Percentiles rank a stretch among this genome's conserved stretches.
These are phyloP conservation scores for Mola mola DNA, from an alignment of 2,113 vertebrate genomes.

Conservation along the genomic window DNA sequence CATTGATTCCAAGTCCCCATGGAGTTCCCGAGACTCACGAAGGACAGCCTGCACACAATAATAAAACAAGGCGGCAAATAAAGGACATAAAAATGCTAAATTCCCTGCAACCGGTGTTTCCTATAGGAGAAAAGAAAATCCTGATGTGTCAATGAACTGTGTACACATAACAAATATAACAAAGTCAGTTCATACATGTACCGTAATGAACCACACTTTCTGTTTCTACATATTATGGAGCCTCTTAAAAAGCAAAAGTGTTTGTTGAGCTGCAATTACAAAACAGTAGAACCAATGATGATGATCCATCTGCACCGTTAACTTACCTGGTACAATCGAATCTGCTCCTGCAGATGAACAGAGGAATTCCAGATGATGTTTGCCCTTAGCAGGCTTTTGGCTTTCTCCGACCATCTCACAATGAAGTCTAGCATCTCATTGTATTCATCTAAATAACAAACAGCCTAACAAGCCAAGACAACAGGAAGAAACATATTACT, in stretches of 20 bases:
- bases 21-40: slow-evolving; percentile 91
- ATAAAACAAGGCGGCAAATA: not conserved
- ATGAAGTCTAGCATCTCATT: slow-evolving; percentile 90
- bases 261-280: not conserved
- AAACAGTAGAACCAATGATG: not conserved
- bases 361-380: slow-evolving; percentile 91
- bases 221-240: no score
- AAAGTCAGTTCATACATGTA: no score
- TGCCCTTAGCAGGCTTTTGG: slow-evolving; percentile 86
- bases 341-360: slow-evolving; percentile 90
- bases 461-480: slow-evolving; percentile 75
- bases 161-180: no score
- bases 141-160: no score
- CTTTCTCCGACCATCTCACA: slow-evolving; percentile 91
- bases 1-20: slow-evolving; percentile 91
- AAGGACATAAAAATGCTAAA: not conserved
- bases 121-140: no score
- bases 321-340: slow-evolving; percentile 89
- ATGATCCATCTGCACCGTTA: not conserved
- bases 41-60: slow-evolving; percentile 83
- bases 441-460: slow-evolving; percentile 90
- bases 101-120: no score
- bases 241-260: not conserved
- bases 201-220: no score
- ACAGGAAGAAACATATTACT: not conserved